These are phyloP conservation scores for Campodea augens DNA, from an alignment of 1,140 invertebrate species.

Conservation along the genomic window DNA sequence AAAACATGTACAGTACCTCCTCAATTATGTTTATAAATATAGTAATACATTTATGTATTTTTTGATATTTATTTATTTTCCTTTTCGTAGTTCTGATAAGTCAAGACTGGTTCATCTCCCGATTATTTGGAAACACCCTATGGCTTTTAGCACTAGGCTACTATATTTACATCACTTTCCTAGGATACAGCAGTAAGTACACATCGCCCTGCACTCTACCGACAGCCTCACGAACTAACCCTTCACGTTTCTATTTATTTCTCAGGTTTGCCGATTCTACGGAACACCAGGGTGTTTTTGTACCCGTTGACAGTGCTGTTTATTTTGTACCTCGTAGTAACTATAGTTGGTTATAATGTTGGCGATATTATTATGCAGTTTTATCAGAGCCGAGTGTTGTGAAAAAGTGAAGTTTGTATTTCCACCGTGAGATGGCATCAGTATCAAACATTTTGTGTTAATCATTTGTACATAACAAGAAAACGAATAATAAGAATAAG, in stretches of 20 bases:
- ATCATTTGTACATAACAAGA: no score
- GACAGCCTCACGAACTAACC: background rate
- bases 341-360: constrained; percentile 47
- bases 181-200: constrained; percentile 86
- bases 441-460: no score
- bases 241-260: constrained; percentile 18
- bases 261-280: constrained; percentile 74
- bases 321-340: constrained; percentile 58
- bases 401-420: constrained; percentile 8
- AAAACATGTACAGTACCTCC: no score
- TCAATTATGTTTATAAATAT: no score
- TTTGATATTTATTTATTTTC: no score
- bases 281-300: constrained; percentile 71
- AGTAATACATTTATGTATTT: no score
- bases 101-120: constrained; percentile 49
- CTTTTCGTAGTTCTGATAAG: constrained; percentile 64
- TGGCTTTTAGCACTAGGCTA: constrained; percentile 83
- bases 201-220: background rate
- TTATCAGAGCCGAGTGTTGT: constrained; percentile 50
- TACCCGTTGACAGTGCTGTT: constrained; percentile 62
- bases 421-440: no score
- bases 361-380: constrained; percentile 55
- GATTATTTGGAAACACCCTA: constrained; percentile 77
- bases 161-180: constrained; percentile 93
- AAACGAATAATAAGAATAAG: no score